phyloP scores from a whole-genome alignment of 2,888 invertebrate species.

The Spisula solida region DNA sequence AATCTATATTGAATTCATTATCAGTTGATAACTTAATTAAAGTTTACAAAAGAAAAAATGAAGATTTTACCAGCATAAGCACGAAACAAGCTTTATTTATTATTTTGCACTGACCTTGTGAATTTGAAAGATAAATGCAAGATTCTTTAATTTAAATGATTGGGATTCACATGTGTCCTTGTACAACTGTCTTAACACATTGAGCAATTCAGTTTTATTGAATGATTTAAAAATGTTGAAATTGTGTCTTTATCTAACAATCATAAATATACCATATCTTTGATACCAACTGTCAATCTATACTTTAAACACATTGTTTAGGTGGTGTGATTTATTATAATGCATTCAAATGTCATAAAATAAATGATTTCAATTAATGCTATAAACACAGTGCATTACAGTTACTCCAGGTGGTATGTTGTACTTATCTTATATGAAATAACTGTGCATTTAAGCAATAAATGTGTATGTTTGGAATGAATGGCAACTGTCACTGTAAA shows the following conservation, averaged over 20 bases:
- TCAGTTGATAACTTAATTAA: no score
- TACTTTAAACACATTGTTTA: neutral
- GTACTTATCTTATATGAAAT: conserved; percentile 1
- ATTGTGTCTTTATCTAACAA: conserved; percentile 2
- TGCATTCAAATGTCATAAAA: conserved; percentile 25
- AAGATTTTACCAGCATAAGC: no score
- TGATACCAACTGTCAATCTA: neutral
- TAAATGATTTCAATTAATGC: conserved; percentile 3
- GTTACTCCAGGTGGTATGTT: neutral
- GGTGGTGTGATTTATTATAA: neutral
- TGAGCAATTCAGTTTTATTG: neutral
- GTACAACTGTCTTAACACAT: neutral
- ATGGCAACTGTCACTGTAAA: neutral
- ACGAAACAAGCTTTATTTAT: no score
- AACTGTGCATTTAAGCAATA: neutral
- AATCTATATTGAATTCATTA: no score
- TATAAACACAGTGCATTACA: neutral
- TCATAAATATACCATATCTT: neutral
- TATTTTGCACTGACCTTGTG: no score
- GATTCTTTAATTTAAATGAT: neutral
- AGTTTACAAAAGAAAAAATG: no score
- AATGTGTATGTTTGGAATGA: neutral
- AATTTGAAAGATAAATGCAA: no score
- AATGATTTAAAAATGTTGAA: conserved; percentile 10
- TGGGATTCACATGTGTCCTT: neutral